phyloP scores from a whole-genome alignment of 2,888 invertebrate species.

The Tillus elongatus region DNA sequence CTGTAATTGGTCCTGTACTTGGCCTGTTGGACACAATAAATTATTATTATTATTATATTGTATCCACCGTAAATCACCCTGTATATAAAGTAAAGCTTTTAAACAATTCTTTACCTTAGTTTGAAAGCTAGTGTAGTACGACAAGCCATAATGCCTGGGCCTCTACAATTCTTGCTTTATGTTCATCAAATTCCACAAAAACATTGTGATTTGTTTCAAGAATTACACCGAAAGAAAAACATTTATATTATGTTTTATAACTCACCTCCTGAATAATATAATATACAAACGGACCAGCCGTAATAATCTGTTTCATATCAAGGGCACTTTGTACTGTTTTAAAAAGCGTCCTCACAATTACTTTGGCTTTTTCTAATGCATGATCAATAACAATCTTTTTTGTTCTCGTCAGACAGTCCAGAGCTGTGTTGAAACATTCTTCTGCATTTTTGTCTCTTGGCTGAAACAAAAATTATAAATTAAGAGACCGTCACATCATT shows the following conservation, averaged over 20 bases:
- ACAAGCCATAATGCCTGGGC: too few relatives aligned
- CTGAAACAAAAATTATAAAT: constrained; percentile 34
- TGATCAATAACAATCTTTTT: constrained; percentile 52
- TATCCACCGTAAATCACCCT: too few relatives aligned
- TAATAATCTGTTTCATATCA: constrained; percentile 69
- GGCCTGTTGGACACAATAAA: too few relatives aligned
- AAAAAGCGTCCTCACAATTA: constrained; percentile 58
- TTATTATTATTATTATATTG: too few relatives aligned
- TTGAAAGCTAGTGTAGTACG: too few relatives aligned
- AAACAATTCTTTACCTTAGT: too few relatives aligned
- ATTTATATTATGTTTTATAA: constrained; percentile 2
- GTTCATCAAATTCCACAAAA: too few relatives aligned
- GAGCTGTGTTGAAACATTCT: constrained; percentile 61
- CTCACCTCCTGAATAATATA: constrained; percentile 73
- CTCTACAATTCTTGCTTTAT: too few relatives aligned
- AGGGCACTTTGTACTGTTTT: constrained; percentile 71
- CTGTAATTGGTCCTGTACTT: too few relatives aligned
- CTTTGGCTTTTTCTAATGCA: constrained; percentile 63
- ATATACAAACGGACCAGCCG: constrained; percentile 84
- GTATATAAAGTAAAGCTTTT: too few relatives aligned
- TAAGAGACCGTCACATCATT: constrained; percentile 4
- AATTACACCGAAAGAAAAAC: too few relatives aligned
- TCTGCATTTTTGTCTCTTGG: constrained; percentile 51
- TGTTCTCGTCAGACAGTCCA: constrained; percentile 57
- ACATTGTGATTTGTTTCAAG: too few relatives aligned